Evolutionary conservation across 2,888 invertebrate genomes (phyloP), one percentile per base, ranked within the genome.

Genomic region (Eristalinus aeneus): DNA sequence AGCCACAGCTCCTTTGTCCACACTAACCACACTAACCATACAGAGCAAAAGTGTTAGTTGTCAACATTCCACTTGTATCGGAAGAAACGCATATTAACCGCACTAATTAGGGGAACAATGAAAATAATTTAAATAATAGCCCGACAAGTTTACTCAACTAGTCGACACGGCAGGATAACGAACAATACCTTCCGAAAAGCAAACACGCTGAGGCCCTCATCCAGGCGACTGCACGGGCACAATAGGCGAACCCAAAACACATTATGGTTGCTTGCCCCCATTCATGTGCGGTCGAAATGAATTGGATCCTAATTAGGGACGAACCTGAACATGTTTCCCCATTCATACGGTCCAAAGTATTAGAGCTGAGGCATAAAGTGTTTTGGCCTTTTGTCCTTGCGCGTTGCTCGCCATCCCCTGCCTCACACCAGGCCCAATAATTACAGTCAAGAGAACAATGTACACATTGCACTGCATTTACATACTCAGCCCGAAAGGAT

Each of bases 261-360:
- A 82, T 82, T 86, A 86, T 73, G 86, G 82, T 82, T 74, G 73
- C 86, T 74, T 86, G 86, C 69, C 74, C 82, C 78, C 73, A 74
- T 86, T 86, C 86, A 78, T 82, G 86, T 86, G 86, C 86, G 86
- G 82, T 82, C 39, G 34, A 86, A 86, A 86, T 82, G 86, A 82
- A 86, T 86, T 86, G 86, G 86, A 82, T 86, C 86, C 86, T 86
- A 86, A 86, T 86, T 86, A 86, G 86, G 86, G 82, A 86, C 77
- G 61, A 39, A 64, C 86, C 86, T 61, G 34, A 82, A 85, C 79
- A 86, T 65, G 60, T 65, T 67, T 60, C 73, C 46, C 77, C 68
- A 68, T 69, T 64, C 69, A 53, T 58, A 34, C 5, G 56, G 53
- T 63, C 27, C 60, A 79, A 54, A 85, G 53, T 71, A 68, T 54